These are phyloP conservation scores for Chlorodrepanis virens DNA, from an alignment of 2,113 vertebrate species.

Conservation along the genomic window DNA sequence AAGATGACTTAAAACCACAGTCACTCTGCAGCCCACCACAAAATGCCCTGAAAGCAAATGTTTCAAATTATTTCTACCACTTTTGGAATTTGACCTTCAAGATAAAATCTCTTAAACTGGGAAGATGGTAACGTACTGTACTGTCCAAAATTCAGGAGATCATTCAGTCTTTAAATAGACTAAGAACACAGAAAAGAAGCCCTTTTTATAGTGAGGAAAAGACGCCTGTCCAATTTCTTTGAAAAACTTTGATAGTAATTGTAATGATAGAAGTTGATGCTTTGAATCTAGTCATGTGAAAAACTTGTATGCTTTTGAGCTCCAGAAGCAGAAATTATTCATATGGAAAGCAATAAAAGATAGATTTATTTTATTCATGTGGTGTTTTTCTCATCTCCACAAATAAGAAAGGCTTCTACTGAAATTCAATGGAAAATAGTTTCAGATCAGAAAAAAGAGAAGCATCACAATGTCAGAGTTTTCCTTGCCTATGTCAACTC, in stretches of 20 bases:
- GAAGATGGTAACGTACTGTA: background rate
- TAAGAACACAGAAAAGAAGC: background rate
- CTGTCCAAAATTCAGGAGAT: background rate
- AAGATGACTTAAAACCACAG: constrained; percentile 16
- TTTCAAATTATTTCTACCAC: background rate
- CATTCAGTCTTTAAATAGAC: background rate
- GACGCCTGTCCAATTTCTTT: background rate
- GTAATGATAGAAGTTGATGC: background rate
- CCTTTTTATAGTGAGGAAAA: background rate
- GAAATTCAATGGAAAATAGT: background rate
- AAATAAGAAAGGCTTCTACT: background rate
- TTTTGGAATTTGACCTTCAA: background rate
- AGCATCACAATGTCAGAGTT: background rate
- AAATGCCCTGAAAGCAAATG: background rate
- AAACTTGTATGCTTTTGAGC: background rate
- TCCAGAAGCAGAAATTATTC: background rate
- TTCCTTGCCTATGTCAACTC: background rate
- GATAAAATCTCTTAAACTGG: background rate
- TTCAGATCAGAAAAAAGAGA: background rate
- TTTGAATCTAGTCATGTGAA: background rate
- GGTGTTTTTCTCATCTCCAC: background rate
- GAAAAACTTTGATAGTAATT: background rate
- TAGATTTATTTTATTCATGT: background rate
- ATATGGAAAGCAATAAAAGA: background rate
- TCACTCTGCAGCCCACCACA: background rate